Evolutionary conservation across 2,888 invertebrate species (phyloP), one percentile per base, ranked within the genome.

Genomic region (Dynastes hyllus): DNA sequence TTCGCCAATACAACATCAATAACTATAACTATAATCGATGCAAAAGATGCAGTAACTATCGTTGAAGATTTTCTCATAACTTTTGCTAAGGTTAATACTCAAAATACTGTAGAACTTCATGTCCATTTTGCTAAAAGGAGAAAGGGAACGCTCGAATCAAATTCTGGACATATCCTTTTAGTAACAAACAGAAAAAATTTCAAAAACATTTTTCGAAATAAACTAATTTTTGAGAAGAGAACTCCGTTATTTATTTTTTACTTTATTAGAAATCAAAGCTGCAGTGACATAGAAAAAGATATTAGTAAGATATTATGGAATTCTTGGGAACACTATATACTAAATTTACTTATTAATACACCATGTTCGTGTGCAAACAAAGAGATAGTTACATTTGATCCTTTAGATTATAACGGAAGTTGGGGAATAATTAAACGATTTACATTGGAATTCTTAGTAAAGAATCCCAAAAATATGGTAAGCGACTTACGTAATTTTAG

Each of bases 401-500:
- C 83, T 45, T 83, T 83, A 51, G 71, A 76, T 75, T 67, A 55
- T 22, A 71, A 71, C 6, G 75, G 11, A 45, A 13, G 22, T 16
- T 71, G 71, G 71, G 79, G 75, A 45, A 29, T 16, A 40, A 29
- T 67, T 9, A 55, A 53, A 45, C 63, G 73, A 13, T 50, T 58
- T n/a, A 40, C n/a, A 16, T 40, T 66, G n/a, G n/a, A n/a, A 5
- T 63, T 70, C 50, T 22, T 71, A 50, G 22, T 51, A n/a, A 29
- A 16, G 29, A 40, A 79, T 29, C 70, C 70, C 9, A 53, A 58
- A 5, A 37, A 79, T 80, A 81, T 76, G 65, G 50, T 78, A 66
- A 73, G 11, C 0, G 29, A 71, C 27, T 29, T 71, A 37, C 50
- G 4, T 63, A n/a, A 89, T 80, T 83, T 89, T 8, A 83, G 88